Evolutionary conservation across 35 echinoderm and acorn worm genomes (phyloP), one percentile per base, ranked within the genome.

Genomic region (Ptychodera flava): DNA sequence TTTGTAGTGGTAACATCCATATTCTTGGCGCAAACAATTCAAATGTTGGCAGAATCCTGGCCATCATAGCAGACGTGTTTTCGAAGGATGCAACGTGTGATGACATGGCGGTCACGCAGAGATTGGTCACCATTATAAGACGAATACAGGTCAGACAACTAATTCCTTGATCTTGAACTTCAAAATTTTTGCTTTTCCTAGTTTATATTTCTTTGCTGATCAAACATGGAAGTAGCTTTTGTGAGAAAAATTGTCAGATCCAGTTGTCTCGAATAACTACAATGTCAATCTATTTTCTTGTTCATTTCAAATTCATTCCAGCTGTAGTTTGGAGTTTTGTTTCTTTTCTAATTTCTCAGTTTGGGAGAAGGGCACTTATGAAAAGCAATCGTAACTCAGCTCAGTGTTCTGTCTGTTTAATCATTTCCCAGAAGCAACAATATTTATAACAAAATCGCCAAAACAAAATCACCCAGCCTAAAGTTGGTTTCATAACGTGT

Each of bases 1-100:
- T 33, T 53, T n/a, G 0, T 35, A 97, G 95, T 36, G 92, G 92
- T 84, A 93, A 97, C 84, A 45, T 84, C 15, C 64, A 90, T 64
- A 92, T 97, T 38, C 84, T 97, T 0, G 95, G 95, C 28, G 84
- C 34, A 28, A 94, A 97, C 85, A 97, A 97, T 77, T 27, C 80
- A 31, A 97, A 97, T 77, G 45, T 97, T 33, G 92, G 92, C 0
- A 91, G 88, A 33, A 91, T 97, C 33, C 36, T 97, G 31, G 90
- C 92, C 0, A 89, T 97, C 81, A 79, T 97, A 28, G 90, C 92
- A 2, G 95, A 94, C 76, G 81, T 88, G 0, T 97, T 94, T 77
- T 38, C 82, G 16, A 89, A 88, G 35, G 95, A 97, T 28, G 95
- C 89, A 16, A 86, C 93, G 30, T 80, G 45, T 0, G 95, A 97